Conservation (phyloP, 2,888 invertebrate genomes). For the Cistogaster globosa region DNA sequence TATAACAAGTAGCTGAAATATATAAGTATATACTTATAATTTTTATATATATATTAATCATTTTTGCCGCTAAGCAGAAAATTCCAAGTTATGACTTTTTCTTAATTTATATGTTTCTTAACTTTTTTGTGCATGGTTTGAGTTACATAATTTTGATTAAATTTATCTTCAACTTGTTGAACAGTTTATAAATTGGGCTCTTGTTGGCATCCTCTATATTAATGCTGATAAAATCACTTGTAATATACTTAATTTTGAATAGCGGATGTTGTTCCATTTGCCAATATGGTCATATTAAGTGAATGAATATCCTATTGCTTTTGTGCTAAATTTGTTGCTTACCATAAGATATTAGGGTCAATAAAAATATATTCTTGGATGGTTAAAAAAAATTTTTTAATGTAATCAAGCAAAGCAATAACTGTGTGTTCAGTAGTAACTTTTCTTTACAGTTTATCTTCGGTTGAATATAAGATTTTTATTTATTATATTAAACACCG, state of each 20-base stretch:
- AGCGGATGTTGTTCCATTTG: constrained; percentile 59
- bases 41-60: not conserved
- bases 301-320: constrained; percentile 64
- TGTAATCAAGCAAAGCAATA: no score
- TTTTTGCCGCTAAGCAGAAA: no score
- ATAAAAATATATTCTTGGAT: not conserved
- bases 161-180: constrained; percentile 56
- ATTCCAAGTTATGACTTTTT: not conserved
- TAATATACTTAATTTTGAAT: constrained; percentile 24
- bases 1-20: not conserved
- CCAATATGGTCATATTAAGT: constrained; percentile 62
- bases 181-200: constrained; percentile 57
- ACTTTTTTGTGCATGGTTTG: not conserved
- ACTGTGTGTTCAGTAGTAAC: no score
- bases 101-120: constrained; percentile 22
- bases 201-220: constrained; percentile 65
- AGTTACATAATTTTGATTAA: constrained; percentile 7
- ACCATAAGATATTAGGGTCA: not conserved
- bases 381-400: not conserved
- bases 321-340: constrained; percentile 28
- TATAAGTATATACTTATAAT: not conserved
- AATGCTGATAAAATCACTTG: constrained; percentile 47
- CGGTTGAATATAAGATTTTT: no score
- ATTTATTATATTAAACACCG: no score
- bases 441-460: no score